A percentile compares a stretch with the other conserved stretches of the same genome.
Conservation (phyloP, 2,888 invertebrate species). For the Opisthograptis luteolata region DNA sequence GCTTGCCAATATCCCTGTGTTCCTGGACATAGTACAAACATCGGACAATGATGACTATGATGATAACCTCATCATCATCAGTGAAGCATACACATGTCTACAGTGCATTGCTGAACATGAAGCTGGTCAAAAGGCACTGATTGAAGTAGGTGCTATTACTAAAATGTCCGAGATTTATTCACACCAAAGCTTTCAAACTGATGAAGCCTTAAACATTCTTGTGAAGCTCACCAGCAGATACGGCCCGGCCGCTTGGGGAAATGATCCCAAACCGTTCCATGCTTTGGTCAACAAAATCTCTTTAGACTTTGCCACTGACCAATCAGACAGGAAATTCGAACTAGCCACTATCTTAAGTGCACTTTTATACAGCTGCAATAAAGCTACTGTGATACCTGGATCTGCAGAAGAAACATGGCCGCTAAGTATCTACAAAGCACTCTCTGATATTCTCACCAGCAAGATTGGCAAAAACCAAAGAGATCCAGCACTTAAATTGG, state of each 20-base stretch:
- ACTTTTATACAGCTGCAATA: slow-evolving; percentile 89
- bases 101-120: slow-evolving; percentile 91
- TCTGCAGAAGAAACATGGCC: slow-evolving; percentile 92
- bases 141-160: slow-evolving; percentile 90
- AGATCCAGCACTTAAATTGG: slow-evolving; percentile 93
- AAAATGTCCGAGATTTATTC: slow-evolving; percentile 94
- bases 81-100: slow-evolving; percentile 93
- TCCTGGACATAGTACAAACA: slow-evolving; percentile 92
- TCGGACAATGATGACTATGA: slow-evolving; percentile 94
- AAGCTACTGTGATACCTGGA: slow-evolving; percentile 85
- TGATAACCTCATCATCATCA: slow-evolving; percentile 93
- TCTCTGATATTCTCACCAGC: slow-evolving; percentile 92
- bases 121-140: slow-evolving; percentile 91
- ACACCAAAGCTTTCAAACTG: slow-evolving; percentile 94
- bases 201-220: slow-evolving; percentile 92
- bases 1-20: slow-evolving; percentile 91
- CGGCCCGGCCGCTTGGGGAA: slow-evolving; percentile 90
- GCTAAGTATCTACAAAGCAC: slow-evolving; percentile 90
- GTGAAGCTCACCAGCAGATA: slow-evolving; percentile 89
- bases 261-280: slow-evolving; percentile 91
- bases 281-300: slow-evolving; percentile 92
- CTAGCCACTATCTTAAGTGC: slow-evolving; percentile 91
- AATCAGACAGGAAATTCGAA: slow-evolving; percentile 95
- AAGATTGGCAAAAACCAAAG: slow-evolving; percentile 95
- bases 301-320: slow-evolving; percentile 94